These are phyloP conservation scores for Fabriciana adippe DNA, from an alignment of 2,888 invertebrate species.

Conservation along the genomic window DNA sequence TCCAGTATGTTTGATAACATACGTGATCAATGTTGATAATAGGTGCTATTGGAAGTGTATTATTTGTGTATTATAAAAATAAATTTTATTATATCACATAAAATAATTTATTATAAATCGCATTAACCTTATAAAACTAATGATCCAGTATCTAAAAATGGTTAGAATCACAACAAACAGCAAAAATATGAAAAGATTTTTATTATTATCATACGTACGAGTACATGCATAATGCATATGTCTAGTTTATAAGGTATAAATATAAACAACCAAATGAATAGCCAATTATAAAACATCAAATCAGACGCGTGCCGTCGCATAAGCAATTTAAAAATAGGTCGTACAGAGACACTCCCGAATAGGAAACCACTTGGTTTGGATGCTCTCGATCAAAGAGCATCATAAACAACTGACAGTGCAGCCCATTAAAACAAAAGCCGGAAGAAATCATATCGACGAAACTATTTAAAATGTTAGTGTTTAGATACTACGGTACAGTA, in stretches of 20 bases:
- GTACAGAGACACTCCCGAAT: constrained; percentile 69
- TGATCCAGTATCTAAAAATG: no score
- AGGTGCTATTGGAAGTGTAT: no score
- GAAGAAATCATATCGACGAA: constrained; percentile 34
- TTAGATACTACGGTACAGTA: background rate
- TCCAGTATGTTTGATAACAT: background rate
- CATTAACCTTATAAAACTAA: no score
- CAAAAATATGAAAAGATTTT: background rate
- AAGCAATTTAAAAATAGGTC: constrained; percentile 67
- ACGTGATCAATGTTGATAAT: no score
- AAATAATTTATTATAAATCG: background rate
- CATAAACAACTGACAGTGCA: constrained; percentile 44
- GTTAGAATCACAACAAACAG: no score
- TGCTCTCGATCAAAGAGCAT: constrained; percentile 51
- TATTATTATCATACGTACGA: background rate
- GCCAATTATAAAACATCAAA: constrained; percentile 63
- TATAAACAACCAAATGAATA: background rate
- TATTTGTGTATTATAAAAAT: no score
- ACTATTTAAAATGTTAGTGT: constrained; percentile 23
- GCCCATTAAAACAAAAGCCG: constrained; percentile 39
- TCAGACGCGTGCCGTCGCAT: constrained; percentile 70
- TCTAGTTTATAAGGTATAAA: background rate
- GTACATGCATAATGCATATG: background rate
- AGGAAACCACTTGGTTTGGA: constrained; percentile 64
- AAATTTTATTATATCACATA: no score